These are phyloP conservation scores for Galemys pyrenaicus DNA, from an alignment of 2,113 vertebrate genomes.

Conservation along the genomic window DNA sequence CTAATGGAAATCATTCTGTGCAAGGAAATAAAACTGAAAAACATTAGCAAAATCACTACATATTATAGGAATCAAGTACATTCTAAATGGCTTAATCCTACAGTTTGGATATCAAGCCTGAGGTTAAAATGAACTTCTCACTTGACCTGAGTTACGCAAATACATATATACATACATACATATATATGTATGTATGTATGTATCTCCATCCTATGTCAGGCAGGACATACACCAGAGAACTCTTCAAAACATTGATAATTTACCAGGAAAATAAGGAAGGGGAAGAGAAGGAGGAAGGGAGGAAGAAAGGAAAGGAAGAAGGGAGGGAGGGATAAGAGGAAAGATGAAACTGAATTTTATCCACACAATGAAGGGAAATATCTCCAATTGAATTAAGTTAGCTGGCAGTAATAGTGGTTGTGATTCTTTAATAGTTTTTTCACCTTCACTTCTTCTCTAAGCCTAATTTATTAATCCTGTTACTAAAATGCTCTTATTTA, in stretches of 20 bases:
- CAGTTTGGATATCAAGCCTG: neutral
- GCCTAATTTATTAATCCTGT: neutral
- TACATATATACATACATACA: too few relatives aligned
- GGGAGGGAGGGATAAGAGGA: neutral
- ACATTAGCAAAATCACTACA: slow-evolving; percentile 72
- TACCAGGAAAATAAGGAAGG: neutral
- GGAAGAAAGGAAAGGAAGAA: neutral
- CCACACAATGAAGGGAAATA: neutral
- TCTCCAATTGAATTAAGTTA: neutral
- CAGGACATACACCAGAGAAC: neutral
- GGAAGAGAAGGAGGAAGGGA: neutral
- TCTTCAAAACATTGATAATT: neutral
- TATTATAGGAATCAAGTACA: slow-evolving; percentile 55
- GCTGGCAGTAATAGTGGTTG: neutral
- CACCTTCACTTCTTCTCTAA: neutral
- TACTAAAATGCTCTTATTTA: neutral
- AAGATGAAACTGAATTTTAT: neutral
- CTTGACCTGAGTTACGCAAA: neutral
- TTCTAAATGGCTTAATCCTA: slow-evolving; percentile 62
- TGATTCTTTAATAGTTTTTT: neutral
- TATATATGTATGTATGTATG: neutral
- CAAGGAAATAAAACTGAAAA: slow-evolving; percentile 90
- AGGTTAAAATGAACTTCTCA: neutral
- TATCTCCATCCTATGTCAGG: neutral
- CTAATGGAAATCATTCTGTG: slow-evolving; percentile 89